Percentiles rank a stretch among this genome's conserved stretches.
These are phyloP conservation scores for Chrysolina haemoptera DNA, from an alignment of 2,888 invertebrate species.

Conservation along the genomic window DNA sequence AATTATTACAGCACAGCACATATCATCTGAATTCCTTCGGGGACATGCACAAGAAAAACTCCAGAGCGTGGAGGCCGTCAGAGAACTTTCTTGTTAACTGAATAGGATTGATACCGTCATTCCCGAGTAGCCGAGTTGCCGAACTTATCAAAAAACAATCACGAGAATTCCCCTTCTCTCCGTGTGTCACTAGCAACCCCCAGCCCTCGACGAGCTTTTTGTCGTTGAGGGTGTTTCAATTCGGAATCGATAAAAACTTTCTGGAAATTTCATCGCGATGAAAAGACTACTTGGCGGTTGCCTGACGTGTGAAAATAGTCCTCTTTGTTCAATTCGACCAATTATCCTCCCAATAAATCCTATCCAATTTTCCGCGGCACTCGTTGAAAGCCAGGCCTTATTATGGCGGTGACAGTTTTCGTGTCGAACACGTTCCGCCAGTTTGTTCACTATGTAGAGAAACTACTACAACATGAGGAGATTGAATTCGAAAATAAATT, in stretches of 20 bases:
- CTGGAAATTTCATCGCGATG: conserved; percentile 18
- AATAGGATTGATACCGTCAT: neutral
- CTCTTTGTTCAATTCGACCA: conserved; percentile 27
- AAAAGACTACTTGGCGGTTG: conserved; percentile 21
- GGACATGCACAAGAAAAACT: too few relatives aligned
- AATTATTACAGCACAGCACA: too few relatives aligned
- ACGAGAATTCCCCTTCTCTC: neutral
- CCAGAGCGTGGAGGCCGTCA: too few relatives aligned
- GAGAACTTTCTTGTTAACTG: too few relatives aligned
- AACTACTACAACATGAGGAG: neutral
- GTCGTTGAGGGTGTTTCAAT: neutral
- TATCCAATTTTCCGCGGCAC: conserved; percentile 17
- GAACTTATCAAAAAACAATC: neutral
- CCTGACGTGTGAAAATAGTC: conserved; percentile 32
- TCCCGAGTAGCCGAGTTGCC: neutral
- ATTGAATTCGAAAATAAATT: neutral
- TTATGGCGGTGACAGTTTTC: conserved; percentile 15
- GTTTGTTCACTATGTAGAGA: conserved; percentile 11
- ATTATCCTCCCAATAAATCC: conserved; percentile 32
- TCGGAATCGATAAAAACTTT: conserved; percentile 10
- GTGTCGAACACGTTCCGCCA: conserved; percentile 6
- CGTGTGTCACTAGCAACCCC: neutral
- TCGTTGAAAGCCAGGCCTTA: conserved; percentile 6
- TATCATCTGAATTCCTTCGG: too few relatives aligned
- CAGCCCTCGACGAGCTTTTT: neutral